Percentiles rank a stretch among this genome's conserved stretches.
These are phyloP conservation scores for Lepilemur septentrionalis DNA, from an alignment of 2,797 vertebrate species.

Conservation along the genomic window DNA sequence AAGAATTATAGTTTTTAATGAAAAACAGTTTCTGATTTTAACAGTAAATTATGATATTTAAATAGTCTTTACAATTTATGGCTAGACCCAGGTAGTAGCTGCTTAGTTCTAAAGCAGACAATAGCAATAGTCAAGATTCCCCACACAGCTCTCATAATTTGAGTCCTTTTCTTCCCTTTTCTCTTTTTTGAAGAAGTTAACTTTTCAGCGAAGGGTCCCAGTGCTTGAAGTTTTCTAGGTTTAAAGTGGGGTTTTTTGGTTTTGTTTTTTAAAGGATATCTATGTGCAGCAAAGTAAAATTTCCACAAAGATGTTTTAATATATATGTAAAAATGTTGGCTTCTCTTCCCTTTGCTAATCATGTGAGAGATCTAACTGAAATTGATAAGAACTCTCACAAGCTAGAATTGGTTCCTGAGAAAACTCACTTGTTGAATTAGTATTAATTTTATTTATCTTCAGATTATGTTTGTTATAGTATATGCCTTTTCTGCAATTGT, in stretches of 20 bases:
- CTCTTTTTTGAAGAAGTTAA: slow-evolving; percentile 53
- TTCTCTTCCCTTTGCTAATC: slow-evolving; percentile 23
- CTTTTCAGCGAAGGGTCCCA: slow-evolving; percentile 82
- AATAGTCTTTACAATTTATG: neutral
- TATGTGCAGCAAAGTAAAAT: neutral
- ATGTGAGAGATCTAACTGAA: slow-evolving; percentile 13
- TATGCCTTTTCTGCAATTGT: slow-evolving; percentile 41
- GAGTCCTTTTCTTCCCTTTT: slow-evolving; percentile 43
- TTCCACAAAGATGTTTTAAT: neutral
- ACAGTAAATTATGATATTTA: neutral
- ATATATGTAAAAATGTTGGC: neutral
- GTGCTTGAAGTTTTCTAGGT: slow-evolving; percentile 65
- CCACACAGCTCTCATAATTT: slow-evolving; percentile 74
- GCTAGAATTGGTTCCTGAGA: neutral
- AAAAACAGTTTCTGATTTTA: neutral
- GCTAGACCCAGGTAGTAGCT: neutral
- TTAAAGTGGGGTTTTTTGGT: slow-evolving; percentile 15
- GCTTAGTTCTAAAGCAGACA: slow-evolving; percentile 55
- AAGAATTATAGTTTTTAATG: neutral
- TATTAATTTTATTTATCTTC: slow-evolving; percentile 2
- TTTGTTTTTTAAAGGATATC: neutral
- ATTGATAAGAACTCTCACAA: neutral
- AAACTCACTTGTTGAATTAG: neutral
- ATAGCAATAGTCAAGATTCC: slow-evolving; percentile 57
- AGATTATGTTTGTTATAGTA: neutral